These are phyloP conservation scores for Pachydiplax longipennis DNA, from an alignment of 2,888 invertebrate genomes.

Conservation along the genomic window DNA sequence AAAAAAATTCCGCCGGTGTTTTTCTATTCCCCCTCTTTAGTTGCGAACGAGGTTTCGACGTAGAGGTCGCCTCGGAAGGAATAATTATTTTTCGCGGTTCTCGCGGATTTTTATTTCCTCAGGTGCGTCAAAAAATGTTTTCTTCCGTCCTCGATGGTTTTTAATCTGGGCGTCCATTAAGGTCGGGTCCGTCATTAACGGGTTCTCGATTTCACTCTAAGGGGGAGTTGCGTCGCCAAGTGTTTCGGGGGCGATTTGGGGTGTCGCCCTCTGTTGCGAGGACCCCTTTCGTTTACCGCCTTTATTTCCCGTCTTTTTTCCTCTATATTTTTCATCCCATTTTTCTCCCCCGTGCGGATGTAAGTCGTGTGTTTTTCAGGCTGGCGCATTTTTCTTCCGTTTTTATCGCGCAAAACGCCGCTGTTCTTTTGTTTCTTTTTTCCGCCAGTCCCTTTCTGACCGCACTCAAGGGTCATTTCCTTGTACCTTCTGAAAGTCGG, in stretches of 20 bases:
- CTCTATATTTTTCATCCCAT: neutral
- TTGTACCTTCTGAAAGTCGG: neutral
- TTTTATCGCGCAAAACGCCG: neutral
- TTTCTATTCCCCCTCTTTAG: neutral
- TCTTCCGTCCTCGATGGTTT: constrained; percentile 30
- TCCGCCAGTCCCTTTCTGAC: neutral
- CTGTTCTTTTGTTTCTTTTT: neutral
- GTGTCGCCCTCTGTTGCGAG: neutral
- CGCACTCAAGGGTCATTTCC: neutral
- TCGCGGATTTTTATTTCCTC: no score
- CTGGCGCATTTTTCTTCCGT: neutral
- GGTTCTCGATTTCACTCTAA: neutral
- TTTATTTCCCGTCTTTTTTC: neutral
- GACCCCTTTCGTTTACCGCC: neutral
- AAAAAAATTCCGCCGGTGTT: neutral
- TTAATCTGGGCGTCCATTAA: neutral
- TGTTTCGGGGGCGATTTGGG: neutral
- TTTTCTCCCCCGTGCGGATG: neutral
- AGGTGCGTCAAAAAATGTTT: no score
- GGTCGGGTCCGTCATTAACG: neutral
- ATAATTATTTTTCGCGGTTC: no score
- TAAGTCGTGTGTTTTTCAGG: neutral
- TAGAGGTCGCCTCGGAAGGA: no score
- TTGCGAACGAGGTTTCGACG: no score
- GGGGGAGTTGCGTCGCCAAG: neutral